phyloP scores from a whole-genome alignment of 2,888 invertebrate species.

The Campopleginae sp. region DNA sequence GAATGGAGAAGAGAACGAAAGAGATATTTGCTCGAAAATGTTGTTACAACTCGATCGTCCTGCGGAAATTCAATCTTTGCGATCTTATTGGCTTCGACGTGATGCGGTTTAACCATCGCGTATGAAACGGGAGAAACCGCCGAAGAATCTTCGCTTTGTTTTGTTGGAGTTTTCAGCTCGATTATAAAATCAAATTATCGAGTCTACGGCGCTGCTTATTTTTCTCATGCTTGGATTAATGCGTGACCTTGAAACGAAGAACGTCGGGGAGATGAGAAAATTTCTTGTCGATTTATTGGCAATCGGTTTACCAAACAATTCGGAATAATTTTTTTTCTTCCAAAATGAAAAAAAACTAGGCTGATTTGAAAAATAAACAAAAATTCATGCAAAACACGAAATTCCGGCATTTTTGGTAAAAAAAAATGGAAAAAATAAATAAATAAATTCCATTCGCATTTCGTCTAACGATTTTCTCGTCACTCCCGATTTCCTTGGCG shows the following conservation, averaged over 20 bases:
- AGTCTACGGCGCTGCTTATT: neutral
- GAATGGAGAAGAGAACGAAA: neutral
- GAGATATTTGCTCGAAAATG: constrained; percentile 5
- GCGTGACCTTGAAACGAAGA: constrained; percentile 2
- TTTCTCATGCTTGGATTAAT: neutral
- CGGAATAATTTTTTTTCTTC: neutral
- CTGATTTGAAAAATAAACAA: neutral
- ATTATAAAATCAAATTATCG: constrained; percentile 8
- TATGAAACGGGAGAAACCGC: neutral
- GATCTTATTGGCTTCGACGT: neutral
- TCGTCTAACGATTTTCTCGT: neutral
- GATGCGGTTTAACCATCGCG: neutral
- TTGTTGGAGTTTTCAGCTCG: neutral
- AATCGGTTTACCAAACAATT: neutral
- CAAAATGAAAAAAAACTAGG: neutral
- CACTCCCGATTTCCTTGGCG: neutral
- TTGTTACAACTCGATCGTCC: neutral
- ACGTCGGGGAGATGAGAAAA: neutral
- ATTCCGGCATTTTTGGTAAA: neutral
- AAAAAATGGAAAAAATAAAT: too few species aligned
- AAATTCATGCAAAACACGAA: neutral
- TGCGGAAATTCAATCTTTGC: neutral
- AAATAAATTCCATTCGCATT: neutral
- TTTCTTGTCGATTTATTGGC: neutral
- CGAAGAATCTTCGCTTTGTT: neutral